Base-by-base conservation (phyloP, 2,888 invertebrate species). In the Meteorus cinctellus region DNA sequence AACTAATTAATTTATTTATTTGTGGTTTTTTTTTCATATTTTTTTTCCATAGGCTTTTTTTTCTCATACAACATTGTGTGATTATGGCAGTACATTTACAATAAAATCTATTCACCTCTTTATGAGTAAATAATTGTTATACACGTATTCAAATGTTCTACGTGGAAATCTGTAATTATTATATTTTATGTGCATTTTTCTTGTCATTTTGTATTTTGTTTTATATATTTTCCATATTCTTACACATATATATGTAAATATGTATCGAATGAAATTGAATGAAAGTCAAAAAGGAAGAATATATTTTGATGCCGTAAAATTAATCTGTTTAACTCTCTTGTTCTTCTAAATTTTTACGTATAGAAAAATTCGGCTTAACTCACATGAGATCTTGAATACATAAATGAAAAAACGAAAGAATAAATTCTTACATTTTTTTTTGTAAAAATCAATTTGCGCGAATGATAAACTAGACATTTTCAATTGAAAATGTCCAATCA, bases 21-120 rank as follows among this genome's bases (percentile, higher is more conserved):
- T 69, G 31, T 69, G 24, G 1, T 51, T 65, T 73, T 34, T 74
- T 27, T 77, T 72, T 45, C 24, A 31, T 59, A 41, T 29, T 63
- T 51, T 51, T 51, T 82, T 84, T 84, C 87, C 85, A 83, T 89
- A 89, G 88, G 88, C 88, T 87, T 45, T 24, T 29, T 27, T 65
- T 65, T 36, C 68, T 67, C 76, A 62, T 68, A 72, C 60, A 86
- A 82, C 79, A 82, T 85, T 84, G 84, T 86, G 86, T 85, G 88
- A 86, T 88, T 89, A 89, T 89, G 89, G 89, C 89, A 89, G 89
- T 89, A 89, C 87, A 88, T 88, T 88, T 89, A 89, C 88, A 89
- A 87, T 88, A 87, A 81, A 87, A 85, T 89, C 85, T 89, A 86
- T 87, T 81, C 6, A 34, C 8, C n/a, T 34, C 36, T 65, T 65